Evolutionary conservation across 2,797 vertebrate genomes (phyloP).

Genomic region (Smutsia temminckii): DNA sequence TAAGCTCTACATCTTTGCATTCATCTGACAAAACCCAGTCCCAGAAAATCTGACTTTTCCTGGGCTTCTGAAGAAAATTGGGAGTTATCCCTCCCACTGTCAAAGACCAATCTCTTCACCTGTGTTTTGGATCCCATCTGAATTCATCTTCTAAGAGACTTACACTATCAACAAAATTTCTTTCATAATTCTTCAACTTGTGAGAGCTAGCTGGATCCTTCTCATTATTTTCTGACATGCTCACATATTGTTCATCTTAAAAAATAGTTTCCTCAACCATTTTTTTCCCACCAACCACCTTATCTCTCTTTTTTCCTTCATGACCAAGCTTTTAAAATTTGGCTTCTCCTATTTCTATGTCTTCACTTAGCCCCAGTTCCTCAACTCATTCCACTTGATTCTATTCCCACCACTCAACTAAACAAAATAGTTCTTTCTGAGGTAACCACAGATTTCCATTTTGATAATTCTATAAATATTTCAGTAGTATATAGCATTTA

Average conservation of each 20-base stretch:
- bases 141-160: not conserved
- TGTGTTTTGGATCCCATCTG: not conserved
- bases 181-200: not conserved
- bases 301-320: not conserved
- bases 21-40: not conserved
- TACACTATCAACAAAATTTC: not conserved
- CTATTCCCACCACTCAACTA: not conserved
- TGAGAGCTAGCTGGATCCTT: not conserved
- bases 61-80: not conserved
- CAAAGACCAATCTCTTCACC: not conserved
- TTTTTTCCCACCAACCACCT: not conserved
- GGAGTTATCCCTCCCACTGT: not conserved
- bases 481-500: not conserved
- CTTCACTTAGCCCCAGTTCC: not conserved
- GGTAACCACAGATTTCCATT: not conserved
- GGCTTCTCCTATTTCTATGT: not conserved
- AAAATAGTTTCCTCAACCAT: not conserved
- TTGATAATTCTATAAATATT: not conserved
- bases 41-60: too few relatives aligned
- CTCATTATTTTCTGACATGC: not conserved
- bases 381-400: not conserved
- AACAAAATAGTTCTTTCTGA: not conserved
- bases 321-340: not conserved
- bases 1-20: not conserved
- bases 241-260: not conserved